Conservation (phyloP, 2,888 invertebrate genomes). For the Plusia festucae region DNA sequence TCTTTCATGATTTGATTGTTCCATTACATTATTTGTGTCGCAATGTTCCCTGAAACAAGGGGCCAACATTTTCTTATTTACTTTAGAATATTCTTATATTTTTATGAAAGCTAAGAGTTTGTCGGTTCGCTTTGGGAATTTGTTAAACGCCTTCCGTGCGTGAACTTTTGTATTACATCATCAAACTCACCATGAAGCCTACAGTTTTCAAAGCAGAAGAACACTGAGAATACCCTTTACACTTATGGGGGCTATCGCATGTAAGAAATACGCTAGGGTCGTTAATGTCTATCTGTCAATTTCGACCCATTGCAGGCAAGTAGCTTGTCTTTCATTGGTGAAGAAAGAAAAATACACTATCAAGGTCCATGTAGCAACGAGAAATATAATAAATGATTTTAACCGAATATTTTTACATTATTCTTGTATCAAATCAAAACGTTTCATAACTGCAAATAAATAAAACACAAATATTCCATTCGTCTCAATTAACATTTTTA, state of each 20-base stretch:
- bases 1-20: constrained; percentile 57
- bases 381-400: no score
- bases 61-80: constrained; percentile 33
- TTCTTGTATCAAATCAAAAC: neutral
- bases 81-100: constrained; percentile 11
- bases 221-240: no score
- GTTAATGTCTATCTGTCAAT: no score
- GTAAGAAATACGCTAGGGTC: no score
- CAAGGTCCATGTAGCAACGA: no score
- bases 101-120: constrained; percentile 8
- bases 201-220: neutral
- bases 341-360: no score
- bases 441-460: neutral
- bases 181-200: neutral
- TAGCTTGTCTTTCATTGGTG: no score
- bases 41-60: constrained; percentile 15
- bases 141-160: neutral
- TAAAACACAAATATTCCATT: neutral
- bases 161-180: neutral
- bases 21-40: constrained; percentile 42
- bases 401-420: neutral
- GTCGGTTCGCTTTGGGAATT: neutral
- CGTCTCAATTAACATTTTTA: constrained; percentile 6
- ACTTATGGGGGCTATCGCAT: no score
- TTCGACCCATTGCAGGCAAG: no score